Conservation (phyloP, 1,140 invertebrate genomes). For the Heliconius nattereri region DNA sequence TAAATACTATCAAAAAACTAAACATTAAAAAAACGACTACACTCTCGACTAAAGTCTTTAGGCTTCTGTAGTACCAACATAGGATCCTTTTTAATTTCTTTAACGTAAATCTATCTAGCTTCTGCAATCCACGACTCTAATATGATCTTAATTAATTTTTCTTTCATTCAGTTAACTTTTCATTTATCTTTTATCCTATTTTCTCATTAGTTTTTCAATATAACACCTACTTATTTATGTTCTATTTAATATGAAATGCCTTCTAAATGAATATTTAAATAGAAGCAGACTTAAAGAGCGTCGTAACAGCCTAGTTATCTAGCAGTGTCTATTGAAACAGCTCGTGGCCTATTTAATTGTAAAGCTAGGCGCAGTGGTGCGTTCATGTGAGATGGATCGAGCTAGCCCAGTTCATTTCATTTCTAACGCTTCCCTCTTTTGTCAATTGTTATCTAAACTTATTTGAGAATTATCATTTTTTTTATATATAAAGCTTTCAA, state of each 20-base stretch:
- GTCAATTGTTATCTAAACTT: neutral
- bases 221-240: neutral
- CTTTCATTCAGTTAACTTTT: neutral
- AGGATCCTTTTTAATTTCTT: too few relatives aligned
- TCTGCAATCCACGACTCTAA: too few relatives aligned
- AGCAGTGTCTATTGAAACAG: slow-evolving; percentile 37
- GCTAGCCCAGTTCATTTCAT: slow-evolving; percentile 44
- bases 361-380: slow-evolving; percentile 50
- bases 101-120: too few relatives aligned
- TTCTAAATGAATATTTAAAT: neutral
- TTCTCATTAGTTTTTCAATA: too few relatives aligned
- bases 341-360: slow-evolving; percentile 55
- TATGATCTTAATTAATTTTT: too few relatives aligned
- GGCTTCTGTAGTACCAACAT: too few relatives aligned
- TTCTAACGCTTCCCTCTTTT: slow-evolving; percentile 24
- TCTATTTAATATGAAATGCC: neutral
- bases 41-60: too few relatives aligned
- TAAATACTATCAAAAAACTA: too few relatives aligned
- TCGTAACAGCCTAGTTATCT: slow-evolving; percentile 8
- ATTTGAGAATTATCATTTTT: neutral
- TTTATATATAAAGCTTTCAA: neutral
- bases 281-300: neutral
- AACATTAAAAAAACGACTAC: too few relatives aligned
- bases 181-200: neutral
- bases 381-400: slow-evolving; percentile 52